Conservation (phyloP, 2,113 vertebrate species). For the Thryonomys swinderianus region DNA sequence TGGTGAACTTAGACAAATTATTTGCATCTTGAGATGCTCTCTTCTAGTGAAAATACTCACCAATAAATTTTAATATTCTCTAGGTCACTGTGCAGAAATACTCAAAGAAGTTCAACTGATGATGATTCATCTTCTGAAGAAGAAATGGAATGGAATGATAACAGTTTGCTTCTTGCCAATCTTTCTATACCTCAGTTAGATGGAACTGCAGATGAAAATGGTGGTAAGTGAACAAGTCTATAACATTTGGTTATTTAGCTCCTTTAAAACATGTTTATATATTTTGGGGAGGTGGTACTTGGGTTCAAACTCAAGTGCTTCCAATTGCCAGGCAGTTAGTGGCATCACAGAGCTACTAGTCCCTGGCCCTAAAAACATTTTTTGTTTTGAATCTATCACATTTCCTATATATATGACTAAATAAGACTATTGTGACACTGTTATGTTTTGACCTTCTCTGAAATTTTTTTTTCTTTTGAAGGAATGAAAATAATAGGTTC, state of each 20-base stretch:
- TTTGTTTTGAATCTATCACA: slow-evolving; percentile 12
- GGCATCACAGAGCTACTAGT: no score
- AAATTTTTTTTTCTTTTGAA: slow-evolving; percentile 38
- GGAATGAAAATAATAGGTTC: not conserved
- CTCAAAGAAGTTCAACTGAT: slow-evolving; percentile 90
- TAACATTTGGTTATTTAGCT: slow-evolving; percentile 43
- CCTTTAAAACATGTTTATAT: no score
- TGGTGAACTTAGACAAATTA: slow-evolving; percentile 26
- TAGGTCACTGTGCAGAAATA: slow-evolving; percentile 88
- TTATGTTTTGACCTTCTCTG: not conserved
- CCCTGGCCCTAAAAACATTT: not conserved
- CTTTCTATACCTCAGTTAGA: slow-evolving; percentile 98
- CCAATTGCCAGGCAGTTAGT: no score
- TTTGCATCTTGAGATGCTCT: not conserved
- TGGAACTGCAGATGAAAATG: slow-evolving; percentile 97
- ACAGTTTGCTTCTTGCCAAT: slow-evolving; percentile 89
- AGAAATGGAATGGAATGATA: slow-evolving; percentile 96
- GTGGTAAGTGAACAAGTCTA: slow-evolving; percentile 88
- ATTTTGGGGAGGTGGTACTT: no score
- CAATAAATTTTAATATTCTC: slow-evolving; percentile 64
- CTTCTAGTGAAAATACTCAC: not conserved
- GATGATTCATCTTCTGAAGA: slow-evolving; percentile 94
- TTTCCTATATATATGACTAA: not conserved
- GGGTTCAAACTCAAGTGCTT: no score
- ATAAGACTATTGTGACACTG: not conserved